Percentiles rank a stretch among this genome's conserved stretches.
These are phyloP conservation scores for Ranitomeya variabilis DNA, from an alignment of 2,113 vertebrate genomes.

Conservation along the genomic window DNA sequence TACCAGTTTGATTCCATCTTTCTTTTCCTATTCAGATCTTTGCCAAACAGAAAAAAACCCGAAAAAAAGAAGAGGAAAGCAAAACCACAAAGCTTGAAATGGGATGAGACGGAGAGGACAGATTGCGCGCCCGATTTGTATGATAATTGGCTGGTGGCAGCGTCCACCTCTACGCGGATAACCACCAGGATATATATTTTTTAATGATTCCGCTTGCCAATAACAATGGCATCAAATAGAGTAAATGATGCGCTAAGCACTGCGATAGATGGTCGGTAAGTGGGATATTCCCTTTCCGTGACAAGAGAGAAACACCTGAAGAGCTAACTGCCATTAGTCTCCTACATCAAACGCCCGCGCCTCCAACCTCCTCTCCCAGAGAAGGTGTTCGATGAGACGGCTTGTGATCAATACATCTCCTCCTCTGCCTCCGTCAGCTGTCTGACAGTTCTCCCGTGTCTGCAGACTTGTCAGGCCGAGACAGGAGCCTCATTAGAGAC, in stretches of 20 bases:
- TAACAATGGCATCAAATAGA: not conserved
- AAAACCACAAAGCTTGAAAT: not conserved
- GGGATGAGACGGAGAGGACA: no score
- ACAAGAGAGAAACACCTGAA: not conserved
- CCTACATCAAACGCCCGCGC: slow-evolving; percentile 25
- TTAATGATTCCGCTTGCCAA: not conserved
- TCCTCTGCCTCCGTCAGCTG: slow-evolving; percentile 18
- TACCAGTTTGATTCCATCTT: not conserved
- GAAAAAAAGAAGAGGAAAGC: not conserved
- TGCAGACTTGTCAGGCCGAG: slow-evolving; percentile 52
- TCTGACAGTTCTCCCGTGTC: slow-evolving; percentile 44
- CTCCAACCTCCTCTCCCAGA: slow-evolving; percentile 7
- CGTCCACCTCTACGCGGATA: not conserved
- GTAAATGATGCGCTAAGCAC: not conserved
- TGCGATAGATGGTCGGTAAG: not conserved
- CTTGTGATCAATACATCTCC: slow-evolving; percentile 52
- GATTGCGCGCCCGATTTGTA: not conserved
- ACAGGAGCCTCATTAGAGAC: slow-evolving; percentile 53
- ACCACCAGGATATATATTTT: not conserved
- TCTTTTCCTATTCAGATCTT: not conserved
- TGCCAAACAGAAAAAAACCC: not conserved
- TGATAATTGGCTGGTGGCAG: not conserved
- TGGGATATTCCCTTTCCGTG: not conserved
- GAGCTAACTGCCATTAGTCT: slow-evolving; percentile 6
- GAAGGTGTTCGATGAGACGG: slow-evolving; percentile 48